Conservation (phyloP, 2,113 vertebrate genomes). For the human (Homo sapiens) region DNA sequence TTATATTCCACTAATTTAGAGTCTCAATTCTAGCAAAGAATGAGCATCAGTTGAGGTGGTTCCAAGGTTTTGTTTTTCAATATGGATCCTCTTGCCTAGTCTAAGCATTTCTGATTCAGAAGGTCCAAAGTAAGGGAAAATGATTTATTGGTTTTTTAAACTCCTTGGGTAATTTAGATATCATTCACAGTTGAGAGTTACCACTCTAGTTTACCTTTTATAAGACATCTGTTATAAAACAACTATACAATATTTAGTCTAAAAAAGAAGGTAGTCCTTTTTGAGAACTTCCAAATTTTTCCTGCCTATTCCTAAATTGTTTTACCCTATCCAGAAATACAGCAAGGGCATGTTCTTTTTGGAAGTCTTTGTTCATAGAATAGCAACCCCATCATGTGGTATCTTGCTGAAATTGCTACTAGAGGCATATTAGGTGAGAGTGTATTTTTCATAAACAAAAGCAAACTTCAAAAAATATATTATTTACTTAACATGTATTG, state of each 20-base stretch:
- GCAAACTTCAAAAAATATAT: neutral
- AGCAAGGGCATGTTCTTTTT: neutral
- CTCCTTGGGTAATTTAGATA: neutral
- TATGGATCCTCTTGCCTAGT: neutral
- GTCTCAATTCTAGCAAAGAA: neutral
- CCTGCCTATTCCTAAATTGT: neutral
- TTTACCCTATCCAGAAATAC: neutral
- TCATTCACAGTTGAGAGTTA: neutral
- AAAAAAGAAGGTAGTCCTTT: neutral
- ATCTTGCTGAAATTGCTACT: conserved; percentile 58
- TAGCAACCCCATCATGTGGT: conserved; percentile 62
- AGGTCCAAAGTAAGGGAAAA: neutral
- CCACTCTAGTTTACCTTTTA: neutral
- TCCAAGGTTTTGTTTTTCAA: neutral
- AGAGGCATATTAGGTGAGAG: neutral
- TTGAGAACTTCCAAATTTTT: neutral
- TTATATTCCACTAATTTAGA: neutral
- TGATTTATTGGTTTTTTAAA: neutral
- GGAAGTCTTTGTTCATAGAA: conserved; percentile 12
- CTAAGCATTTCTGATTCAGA: neutral
- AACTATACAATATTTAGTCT: neutral
- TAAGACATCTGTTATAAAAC: neutral
- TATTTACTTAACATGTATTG: conserved; percentile 29
- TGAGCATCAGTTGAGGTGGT: neutral
- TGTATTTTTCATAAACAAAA: conserved; percentile 7